Evolutionary conservation across 2,797 vertebrate genomes (phyloP).

Genomic region (Parauchenoglanis punctatus): DNA sequence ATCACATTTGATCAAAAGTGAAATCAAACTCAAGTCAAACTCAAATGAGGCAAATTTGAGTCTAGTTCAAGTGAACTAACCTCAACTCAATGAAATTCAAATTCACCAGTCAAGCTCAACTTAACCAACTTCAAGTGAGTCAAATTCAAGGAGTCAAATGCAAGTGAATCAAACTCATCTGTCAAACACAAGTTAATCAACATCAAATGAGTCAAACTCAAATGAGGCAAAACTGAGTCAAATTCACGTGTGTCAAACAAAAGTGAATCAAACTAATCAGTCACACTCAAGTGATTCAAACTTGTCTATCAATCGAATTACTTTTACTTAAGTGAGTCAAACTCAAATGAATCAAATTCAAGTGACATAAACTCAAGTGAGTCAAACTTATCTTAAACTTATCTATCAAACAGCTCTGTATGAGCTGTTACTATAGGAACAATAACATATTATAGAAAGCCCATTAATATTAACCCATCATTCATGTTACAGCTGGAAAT

Average conservation of each 20-base stretch:
- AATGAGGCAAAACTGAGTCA: background rate
- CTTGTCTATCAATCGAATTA: background rate
- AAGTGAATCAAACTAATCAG: background rate
- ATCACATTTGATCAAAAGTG: background rate
- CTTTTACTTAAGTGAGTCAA: background rate
- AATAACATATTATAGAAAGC: background rate
- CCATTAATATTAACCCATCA: background rate
- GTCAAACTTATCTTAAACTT: background rate
- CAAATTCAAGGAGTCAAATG: background rate
- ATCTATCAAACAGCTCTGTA: background rate
- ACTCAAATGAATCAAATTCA: background rate
- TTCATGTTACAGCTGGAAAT: background rate
- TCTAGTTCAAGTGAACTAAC: background rate
- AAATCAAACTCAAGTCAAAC: background rate
- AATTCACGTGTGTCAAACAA: background rate
- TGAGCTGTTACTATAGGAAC: background rate
- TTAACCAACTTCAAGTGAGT: background rate
- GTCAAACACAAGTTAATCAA: background rate
- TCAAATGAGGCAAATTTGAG: background rate
- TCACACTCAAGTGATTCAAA: background rate
- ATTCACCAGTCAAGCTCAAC: background rate
- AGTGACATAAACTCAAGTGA: background rate
- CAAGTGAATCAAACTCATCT: background rate
- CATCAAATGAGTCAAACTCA: background rate
- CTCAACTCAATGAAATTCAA: background rate